Base-by-base conservation (phyloP, 2,113 vertebrate species). In the Pyrgilauda ruficollis region DNA sequence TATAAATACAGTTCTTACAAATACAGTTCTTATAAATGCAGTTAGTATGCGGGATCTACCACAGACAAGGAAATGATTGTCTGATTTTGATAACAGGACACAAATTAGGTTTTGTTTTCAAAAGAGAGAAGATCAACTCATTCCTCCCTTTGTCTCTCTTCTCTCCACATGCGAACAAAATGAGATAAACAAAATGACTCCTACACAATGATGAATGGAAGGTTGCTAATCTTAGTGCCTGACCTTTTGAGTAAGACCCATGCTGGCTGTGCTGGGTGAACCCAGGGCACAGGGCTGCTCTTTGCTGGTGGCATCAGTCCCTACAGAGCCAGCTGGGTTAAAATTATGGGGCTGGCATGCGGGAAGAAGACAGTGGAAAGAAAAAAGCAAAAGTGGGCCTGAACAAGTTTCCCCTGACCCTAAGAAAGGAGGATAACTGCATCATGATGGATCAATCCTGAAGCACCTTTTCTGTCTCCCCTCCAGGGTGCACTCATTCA, bases 161-260 rank as follows among this genome's bases (percentile, higher is more conserved):
- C 18, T 58, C 8, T 66, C 23, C 13, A 30, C 9, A 11, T 13
- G 23, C 15, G 80, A 62, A 41, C 6, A 77, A 80, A 24, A 35
- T 24, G 67, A 46, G 37, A 43, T 30, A n/a, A 70, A 69, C 4
- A n/a, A 85, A 82, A 75, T 23, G 0, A 11, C 17, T 82, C 8
- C 16, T 41, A 13, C 11, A 53, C 9, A 68, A 64, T 7, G 15
- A 21, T 44, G 39, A 89, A 64, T 21, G 22, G 41, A 73, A 79
- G 6, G 9, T 11, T 87, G 17, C 13, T 85, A 31, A 31, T 64
- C 22, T 33, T 59, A 12, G 2, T 55, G 55, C 11, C 26, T 4
- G 4, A 41, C 2, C 13, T 58, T 39, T 41, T 37, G n/a, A 73
- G 18, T 10, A 49, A 73, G 14, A 41, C 3, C 10, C 0, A 0